phyloP scores from a whole-genome alignment of 2,113 vertebrate genomes.

The Xerus inauris region DNA sequence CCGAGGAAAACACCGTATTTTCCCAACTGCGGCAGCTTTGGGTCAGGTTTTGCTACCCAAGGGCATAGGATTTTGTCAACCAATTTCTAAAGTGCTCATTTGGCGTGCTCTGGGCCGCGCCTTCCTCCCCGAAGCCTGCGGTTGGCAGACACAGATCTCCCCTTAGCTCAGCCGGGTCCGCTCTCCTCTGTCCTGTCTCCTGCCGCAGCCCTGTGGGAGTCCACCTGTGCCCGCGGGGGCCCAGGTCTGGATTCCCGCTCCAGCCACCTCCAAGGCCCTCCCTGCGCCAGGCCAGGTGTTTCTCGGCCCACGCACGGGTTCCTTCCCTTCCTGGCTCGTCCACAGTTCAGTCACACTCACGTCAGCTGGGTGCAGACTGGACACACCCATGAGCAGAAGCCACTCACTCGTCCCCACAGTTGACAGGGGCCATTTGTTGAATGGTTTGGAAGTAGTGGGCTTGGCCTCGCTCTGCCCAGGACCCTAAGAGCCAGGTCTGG shows the following conservation, averaged over 20 bases:
- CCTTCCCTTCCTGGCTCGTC: rapidly evolving
- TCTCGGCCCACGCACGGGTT: too few relatives aligned
- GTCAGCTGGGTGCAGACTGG: rapidly evolving
- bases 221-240: rapidly evolving
- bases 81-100: not conserved
- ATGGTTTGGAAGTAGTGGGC: not conserved
- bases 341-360: too few relatives aligned
- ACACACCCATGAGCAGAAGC: not conserved
- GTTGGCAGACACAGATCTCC: not conserved
- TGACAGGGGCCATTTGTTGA: too few relatives aligned
- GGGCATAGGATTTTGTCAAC: not conserved
- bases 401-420: not conserved
- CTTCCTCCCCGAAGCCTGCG: not conserved
- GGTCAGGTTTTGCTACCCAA: not conserved
- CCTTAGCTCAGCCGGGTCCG: not conserved
- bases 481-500: not conserved
- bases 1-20: not conserved
- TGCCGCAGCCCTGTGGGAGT: rapidly evolving
- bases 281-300: rapidly evolving
- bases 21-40: not conserved
- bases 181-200: not conserved
- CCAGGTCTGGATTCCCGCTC: rapidly evolving
- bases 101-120: not conserved
- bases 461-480: too few relatives aligned
- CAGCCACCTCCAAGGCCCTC: not conserved